These are phyloP conservation scores for Delichon dasypus DNA, from an alignment of 2,797 vertebrate genomes.

Conservation along the genomic window DNA sequence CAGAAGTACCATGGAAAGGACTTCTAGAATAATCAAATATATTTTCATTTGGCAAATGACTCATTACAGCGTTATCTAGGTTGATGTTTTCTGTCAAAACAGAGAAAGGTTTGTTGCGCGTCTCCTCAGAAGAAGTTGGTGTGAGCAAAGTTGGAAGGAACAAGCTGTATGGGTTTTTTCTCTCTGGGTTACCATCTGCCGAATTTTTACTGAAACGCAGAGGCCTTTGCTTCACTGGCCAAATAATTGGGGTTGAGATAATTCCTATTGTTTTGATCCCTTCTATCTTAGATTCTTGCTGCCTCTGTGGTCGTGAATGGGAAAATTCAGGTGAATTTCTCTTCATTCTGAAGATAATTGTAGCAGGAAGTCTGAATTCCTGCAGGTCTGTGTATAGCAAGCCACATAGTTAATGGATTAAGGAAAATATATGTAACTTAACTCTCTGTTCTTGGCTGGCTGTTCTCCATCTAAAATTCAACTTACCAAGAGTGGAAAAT, in stretches of 20 bases:
- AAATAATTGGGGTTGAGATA: constrained; percentile 85
- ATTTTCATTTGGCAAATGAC: constrained; percentile 41
- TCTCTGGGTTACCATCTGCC: constrained; percentile 42
- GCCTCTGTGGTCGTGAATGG: neutral
- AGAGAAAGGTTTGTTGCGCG: constrained; percentile 7
- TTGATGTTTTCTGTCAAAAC: constrained; percentile 51
- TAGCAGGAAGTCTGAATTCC: constrained; percentile 72
- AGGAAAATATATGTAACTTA: constrained; percentile 44
- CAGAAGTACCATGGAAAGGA: constrained; percentile 45
- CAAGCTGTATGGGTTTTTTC: constrained; percentile 22
- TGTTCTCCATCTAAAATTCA: neutral
- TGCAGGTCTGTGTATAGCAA: constrained; percentile 71
- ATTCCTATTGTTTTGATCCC: constrained; percentile 78
- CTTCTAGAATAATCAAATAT: constrained; percentile 36
- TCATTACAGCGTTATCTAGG: constrained; percentile 12
- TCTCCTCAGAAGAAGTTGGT: constrained; percentile 53
- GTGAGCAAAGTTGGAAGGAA: constrained; percentile 34
- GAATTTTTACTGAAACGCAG: constrained; percentile 37
- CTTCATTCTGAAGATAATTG: constrained; percentile 66
- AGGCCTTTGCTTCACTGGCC: constrained; percentile 81
- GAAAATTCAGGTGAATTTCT: constrained; percentile 63
- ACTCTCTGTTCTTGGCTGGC: neutral
- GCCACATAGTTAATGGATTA: constrained; percentile 52
- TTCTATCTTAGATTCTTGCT: constrained; percentile 71
- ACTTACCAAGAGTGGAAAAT: neutral